Evolutionary conservation across 2,113 vertebrate species (phyloP).

Genomic region (Dolichotis patagonum): DNA sequence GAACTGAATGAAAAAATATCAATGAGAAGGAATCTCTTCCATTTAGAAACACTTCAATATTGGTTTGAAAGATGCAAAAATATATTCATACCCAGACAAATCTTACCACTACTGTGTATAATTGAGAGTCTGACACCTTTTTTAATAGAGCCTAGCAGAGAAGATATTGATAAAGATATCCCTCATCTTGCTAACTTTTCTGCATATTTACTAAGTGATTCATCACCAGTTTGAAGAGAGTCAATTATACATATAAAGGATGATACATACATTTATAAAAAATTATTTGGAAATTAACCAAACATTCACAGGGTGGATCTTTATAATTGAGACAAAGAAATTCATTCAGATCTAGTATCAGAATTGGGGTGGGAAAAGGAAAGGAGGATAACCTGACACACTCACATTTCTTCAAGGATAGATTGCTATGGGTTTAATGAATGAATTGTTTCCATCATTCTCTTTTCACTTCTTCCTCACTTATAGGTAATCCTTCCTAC

Average conservation of each 20-base stretch:
- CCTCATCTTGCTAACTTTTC: background rate
- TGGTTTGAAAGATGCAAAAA: background rate
- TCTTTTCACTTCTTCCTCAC: background rate
- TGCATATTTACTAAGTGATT: constrained; percentile 9
- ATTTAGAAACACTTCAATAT: constrained; percentile 42
- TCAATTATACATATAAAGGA: background rate
- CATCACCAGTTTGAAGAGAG: background rate
- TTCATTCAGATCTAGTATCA: background rate
- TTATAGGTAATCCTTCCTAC: background rate
- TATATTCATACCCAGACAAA: background rate
- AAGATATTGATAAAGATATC: background rate
- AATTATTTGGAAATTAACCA: constrained; percentile 35
- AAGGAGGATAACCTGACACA: background rate
- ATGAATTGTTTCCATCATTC: background rate
- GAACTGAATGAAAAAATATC: background rate
- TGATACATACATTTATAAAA: background rate
- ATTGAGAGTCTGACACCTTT: background rate
- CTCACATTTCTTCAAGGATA: background rate
- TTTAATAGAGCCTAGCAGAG: background rate
- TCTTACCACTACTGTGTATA: background rate
- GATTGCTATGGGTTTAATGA: background rate
- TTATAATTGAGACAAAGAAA: background rate
- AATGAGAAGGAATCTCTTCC: background rate
- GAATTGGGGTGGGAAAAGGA: background rate
- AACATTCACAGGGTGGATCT: background rate